phyloP scores from a whole-genome alignment of 1,140 invertebrate species.

The Latrodectus geometricus region DNA sequence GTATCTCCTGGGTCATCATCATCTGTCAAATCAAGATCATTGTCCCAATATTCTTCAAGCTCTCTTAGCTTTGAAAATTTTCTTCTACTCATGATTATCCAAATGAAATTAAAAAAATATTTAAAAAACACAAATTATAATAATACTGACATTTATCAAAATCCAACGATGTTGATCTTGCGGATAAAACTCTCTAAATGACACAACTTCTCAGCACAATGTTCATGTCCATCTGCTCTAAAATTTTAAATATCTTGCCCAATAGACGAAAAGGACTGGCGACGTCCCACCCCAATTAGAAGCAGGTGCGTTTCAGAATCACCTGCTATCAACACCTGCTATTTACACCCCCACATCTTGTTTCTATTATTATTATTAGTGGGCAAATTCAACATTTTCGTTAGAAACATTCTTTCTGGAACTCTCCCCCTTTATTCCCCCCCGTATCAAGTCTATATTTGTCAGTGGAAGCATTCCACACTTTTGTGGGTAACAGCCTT shows the following conservation, averaged over 20 bases:
- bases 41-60: no score
- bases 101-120: no score
- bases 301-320: conserved; percentile 19
- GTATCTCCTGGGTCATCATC: no score
- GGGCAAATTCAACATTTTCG: conserved; percentile 41
- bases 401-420: conserved; percentile 36
- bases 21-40: no score
- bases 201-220: conserved; percentile 17
- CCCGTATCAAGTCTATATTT: conserved; percentile 41
- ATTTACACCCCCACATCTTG: conserved; percentile 32
- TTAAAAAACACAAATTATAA: no score
- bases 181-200: conserved; percentile 20
- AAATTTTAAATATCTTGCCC: conserved; percentile 21
- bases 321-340: conserved; percentile 11
- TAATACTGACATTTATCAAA: conserved; percentile 22
- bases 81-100: no score
- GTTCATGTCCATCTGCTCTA: conserved; percentile 17
- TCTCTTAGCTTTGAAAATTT: no score
- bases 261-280: conserved; percentile 19
- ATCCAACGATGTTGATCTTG: conserved; percentile 17
- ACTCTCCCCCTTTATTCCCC: conserved; percentile 36
- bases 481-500: conserved; percentile 39
- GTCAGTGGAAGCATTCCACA: conserved; percentile 40
- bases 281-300: conserved; percentile 16
- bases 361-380: conserved; percentile 43